Evolutionary conservation across 2,797 vertebrate genomes (phyloP).

Genomic region (Rhinichthys osculus): DNA sequence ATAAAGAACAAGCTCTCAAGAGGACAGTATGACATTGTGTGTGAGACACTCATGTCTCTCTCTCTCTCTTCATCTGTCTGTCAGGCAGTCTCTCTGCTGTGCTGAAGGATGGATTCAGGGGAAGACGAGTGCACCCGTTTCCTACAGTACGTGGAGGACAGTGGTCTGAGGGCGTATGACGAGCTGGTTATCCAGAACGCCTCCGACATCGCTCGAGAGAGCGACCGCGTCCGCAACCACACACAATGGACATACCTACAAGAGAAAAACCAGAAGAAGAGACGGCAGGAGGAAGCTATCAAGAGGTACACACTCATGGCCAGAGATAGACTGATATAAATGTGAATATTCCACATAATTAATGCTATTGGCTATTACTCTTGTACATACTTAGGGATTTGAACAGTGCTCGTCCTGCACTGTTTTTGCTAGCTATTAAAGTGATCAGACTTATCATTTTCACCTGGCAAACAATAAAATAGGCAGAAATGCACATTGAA

Average conservation of each 20-base stretch:
- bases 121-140: conserved; percentile 88
- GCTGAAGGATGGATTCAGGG: conserved; percentile 84
- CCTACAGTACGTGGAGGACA: conserved; percentile 94
- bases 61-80: not conserved
- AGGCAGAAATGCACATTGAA: too few species aligned
- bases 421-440: not conserved
- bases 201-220: conserved; percentile 80
- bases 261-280: conserved; percentile 93
- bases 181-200: conserved; percentile 97
- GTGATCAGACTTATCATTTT: not conserved
- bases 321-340: not conserved
- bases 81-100: conserved; percentile 76
- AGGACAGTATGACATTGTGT: conserved; percentile 2
- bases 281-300: conserved; percentile 92
- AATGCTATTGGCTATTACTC: not conserved
- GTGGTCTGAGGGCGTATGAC: conserved; percentile 92
- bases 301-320: conserved; percentile 79
- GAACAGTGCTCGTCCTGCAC: not conserved
- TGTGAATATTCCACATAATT: not conserved
- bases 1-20: conserved; percentile 24
- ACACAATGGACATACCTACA: conserved; percentile 93
- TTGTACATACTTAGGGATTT: not conserved
- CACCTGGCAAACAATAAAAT: too few species aligned
- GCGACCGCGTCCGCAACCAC: conserved; percentile 92
- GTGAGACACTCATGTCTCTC: not conserved